phyloP scores from a whole-genome alignment of 1,140 invertebrate species.

The Diplogasteroides magnus region DNA sequence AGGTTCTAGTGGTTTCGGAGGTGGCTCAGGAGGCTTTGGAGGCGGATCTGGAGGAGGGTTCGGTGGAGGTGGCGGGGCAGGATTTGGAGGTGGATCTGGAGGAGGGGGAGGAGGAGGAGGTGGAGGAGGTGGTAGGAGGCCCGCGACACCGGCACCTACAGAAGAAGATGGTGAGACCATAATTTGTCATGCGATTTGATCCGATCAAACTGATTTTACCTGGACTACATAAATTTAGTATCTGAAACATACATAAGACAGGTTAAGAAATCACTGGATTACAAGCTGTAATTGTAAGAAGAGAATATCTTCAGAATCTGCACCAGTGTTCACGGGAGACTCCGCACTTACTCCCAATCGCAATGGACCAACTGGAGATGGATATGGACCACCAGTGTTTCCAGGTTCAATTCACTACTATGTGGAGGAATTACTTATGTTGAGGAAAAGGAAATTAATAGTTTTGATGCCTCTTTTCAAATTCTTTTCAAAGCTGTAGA shows the following conservation, averaged over 20 bases:
- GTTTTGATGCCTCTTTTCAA: no score
- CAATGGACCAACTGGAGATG: slow-evolving; percentile 51
- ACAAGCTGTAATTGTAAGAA: slow-evolving; percentile 2
- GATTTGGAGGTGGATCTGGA: slow-evolving; percentile 22
- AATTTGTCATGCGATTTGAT: not conserved
- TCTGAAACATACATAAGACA: no score
- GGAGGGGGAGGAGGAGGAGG: slow-evolving; percentile 33
- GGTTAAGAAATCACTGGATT: not conserved
- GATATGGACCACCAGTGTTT: slow-evolving; percentile 50
- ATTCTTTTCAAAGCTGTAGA: no score
- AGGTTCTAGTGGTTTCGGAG: not conserved
- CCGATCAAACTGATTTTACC: not conserved
- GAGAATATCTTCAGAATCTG: slow-evolving; percentile 20
- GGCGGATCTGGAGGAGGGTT: slow-evolving; percentile 12
- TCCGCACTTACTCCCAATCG: slow-evolving; percentile 48
- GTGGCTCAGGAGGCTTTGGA: slow-evolving; percentile 20
- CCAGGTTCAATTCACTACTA: no score
- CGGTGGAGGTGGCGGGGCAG: slow-evolving; percentile 20
- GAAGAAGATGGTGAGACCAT: slow-evolving; percentile 1
- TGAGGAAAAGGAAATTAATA: no score
- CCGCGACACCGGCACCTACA: not conserved
- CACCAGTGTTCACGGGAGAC: slow-evolving; percentile 50
- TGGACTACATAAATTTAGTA: no score
- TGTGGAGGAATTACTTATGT: no score
- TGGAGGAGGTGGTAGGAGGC: slow-evolving; percentile 15